Base-by-base conservation (phyloP, 2,888 invertebrate genomes). In the Luffia ferchaultella region DNA sequence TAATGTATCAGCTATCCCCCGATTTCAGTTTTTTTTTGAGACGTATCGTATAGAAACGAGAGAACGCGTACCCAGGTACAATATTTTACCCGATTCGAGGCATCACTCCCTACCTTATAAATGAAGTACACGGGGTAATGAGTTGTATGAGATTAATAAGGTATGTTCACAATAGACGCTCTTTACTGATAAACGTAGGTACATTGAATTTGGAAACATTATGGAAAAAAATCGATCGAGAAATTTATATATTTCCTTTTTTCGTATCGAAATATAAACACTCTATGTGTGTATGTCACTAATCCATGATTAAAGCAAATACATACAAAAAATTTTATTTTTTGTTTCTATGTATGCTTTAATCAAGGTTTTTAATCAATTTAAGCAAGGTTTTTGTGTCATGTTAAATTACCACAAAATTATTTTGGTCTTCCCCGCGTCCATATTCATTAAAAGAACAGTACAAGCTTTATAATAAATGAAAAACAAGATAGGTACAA, bases 111-210 rank as follows among this genome's bases (percentile, higher is more conserved):
- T 42, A 15, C 61, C 59, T 72, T 65, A 74, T 70, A 73, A 71
- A 74, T 76, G 71, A 72, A 63, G 60, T 60, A 43, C 43, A 43
- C 18, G 60, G 58, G 60, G 62, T 69, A 74, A 74, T 74, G 75
- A 66, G 57, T 64, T 54, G 65, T 58, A 62, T 48, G 49, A 64
- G 62, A 66, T 66, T 67, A 42, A 49, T 49, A 68, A 63, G 60
- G 50, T 56, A 52, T 57, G 62, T 63, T 62, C 56, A 62, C 53
- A 47, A 46, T 47, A 50, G 58, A 15, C 43, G 41, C 45, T 49
- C 48, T 50, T 50, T 12, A 12, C 30, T 12, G 30, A 30, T 30
- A 30, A 12, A 30, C 30, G 30, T 30, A 30, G 12, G 5, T 3
- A 7, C 12, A 30, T 30, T 30, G 30, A 30, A 30, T 30, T 7